These are phyloP conservation scores for pig (Sus scrofa) DNA, from an alignment of 2,113 vertebrate species.

Conservation along the genomic window T2T-Sscrofa CM000812.6:279027501-279028000, in stretches of 20 bases:
- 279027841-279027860: background rate
- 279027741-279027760: conserved; percentile 39
- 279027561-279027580: conserved; percentile 83
- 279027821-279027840: conserved; percentile 11
- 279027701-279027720: background rate
- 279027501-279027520: conserved; percentile 76
- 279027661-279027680: conserved; percentile 30
- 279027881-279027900: background rate
- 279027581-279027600: conserved; percentile 75
- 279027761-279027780: background rate
- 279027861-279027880: background rate
- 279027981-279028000: conserved; percentile 40
- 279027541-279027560: conserved; percentile 83
- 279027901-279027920: conserved; percentile 6
- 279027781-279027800: conserved; percentile 33
- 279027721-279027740: background rate
- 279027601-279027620: conserved; percentile 77
- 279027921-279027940: conserved; percentile 31
- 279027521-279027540: conserved; percentile 79
- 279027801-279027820: conserved; percentile 49
- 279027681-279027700: background rate
- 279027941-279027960: conserved; percentile 57
- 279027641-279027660: conserved; percentile 36
- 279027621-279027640: conserved; percentile 79
- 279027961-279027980: background rate